Base-by-base conservation (phyloP, 2,113 vertebrate species). In the Carassius gibelio region DNA sequence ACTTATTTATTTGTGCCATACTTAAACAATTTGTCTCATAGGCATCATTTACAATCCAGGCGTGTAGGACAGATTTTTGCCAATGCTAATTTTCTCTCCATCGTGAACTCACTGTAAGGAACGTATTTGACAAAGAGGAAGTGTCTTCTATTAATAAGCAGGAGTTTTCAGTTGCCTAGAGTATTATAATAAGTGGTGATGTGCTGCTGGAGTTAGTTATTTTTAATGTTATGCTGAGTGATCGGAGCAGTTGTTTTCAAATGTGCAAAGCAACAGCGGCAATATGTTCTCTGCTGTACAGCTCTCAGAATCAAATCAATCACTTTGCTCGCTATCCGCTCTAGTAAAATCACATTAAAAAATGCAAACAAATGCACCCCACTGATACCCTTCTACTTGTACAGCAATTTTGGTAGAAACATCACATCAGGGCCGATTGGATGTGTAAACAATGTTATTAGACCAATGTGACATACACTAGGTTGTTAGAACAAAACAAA, bases 221-320 rank as follows among this genome's bases (percentile, higher is more conserved):
- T 74, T 48, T 48, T 74, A 74, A 74, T 74, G 38, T 14, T 74
- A 74, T 74, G 42, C 42, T 45, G 21, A 74, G 42, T 74, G 71
- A 74, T 74, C 10, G 5, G 71, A 3, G n/a, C 21, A 74, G 42
- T 48, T 23, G 42, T 74, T 74, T 23, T 45, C 21, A 21, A 74
- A 45, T 45, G 38, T 23, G 36, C 34, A 38, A 10, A 71, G 34
- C 68, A 71, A 71, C 68, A 71, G 42, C 71, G 1, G 71, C 11
- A 48, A 74, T 74, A 23, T 74, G 71, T 48, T 74, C 66, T 69
- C 66, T 36, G 9, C 21, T 48, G 38, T 74, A 23, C 38, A 23
- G 71, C 10, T 7, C 26, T 26, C 62, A 30, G 26, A 66, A 66
- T 66, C 10, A 5, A 66, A 66, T 66, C 23, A 66, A 15, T 14